Conservation (phyloP, 92 coral and sea anemone genomes). For the Metridium senile region DNA sequence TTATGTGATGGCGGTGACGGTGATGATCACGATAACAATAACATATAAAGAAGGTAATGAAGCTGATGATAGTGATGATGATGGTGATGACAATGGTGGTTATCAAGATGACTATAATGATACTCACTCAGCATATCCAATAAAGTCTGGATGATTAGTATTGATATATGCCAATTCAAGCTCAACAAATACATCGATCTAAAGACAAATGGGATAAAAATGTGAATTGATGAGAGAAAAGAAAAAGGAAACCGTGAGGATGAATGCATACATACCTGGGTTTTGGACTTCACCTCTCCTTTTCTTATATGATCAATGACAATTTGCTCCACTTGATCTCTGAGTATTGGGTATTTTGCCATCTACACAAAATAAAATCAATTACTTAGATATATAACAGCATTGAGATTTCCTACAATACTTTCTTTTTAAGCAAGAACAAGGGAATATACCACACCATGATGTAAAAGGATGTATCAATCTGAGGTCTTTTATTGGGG, state of each 20-base stretch:
- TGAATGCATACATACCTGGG: constrained; percentile 74
- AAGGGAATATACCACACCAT: too few relatives aligned
- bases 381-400: background rate
- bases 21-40: too few relatives aligned
- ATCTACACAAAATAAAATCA: constrained; percentile 49
- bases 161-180: constrained; percentile 94
- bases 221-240: background rate
- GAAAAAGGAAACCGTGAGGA: background rate
- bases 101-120: too few relatives aligned
- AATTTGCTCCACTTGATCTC: constrained; percentile 90
- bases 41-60: too few relatives aligned
- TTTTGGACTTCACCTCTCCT: constrained; percentile 86
- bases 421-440: too few relatives aligned
- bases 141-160: constrained; percentile 97
- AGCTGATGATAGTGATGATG: too few relatives aligned
- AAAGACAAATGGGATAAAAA: background rate
- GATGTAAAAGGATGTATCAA: too few relatives aligned
- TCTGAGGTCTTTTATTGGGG: too few relatives aligned
- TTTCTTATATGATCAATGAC: constrained; percentile 81
- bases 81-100: too few relatives aligned
- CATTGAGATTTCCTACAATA: background rate
- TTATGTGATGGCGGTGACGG: too few relatives aligned
- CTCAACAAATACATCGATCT: constrained; percentile 90
- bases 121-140: constrained; percentile 97
- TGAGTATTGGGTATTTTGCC: constrained; percentile 87